Evolutionary conservation across 2,113 vertebrate genomes (phyloP).

Genomic region (Meles meles): DNA sequence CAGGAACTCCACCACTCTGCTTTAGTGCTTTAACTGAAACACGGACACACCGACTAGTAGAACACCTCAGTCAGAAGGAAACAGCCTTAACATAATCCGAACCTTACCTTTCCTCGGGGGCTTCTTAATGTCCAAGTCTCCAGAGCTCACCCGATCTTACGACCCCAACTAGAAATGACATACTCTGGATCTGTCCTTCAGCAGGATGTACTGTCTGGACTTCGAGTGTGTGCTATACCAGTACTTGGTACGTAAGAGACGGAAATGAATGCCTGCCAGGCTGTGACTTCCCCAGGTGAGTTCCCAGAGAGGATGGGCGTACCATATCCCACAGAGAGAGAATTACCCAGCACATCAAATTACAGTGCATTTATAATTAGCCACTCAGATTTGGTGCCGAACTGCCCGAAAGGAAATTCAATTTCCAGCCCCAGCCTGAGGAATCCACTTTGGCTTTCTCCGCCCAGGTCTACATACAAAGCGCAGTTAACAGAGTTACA

Average conservation of each 20-base stretch:
- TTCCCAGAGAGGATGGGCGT: neutral
- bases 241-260: constrained; percentile 4
- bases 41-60: rapidly evolving
- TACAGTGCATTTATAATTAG: neutral
- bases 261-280: neutral
- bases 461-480: neutral
- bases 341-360: neutral
- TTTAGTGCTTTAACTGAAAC: neutral
- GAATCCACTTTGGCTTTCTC: no score
- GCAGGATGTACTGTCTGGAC: constrained; percentile 39
- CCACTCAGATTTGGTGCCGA: neutral
- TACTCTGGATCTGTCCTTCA: neutral
- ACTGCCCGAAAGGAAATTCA: neutral
- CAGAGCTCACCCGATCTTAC: neutral
- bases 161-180: neutral
- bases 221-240: neutral
- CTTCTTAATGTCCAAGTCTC: neutral
- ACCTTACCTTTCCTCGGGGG: neutral
- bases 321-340: constrained; percentile 1
- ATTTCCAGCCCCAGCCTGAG: neutral
- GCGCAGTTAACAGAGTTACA: neutral
- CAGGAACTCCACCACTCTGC: neutral
- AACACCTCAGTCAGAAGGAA: neutral
- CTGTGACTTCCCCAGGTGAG: constrained; percentile 1
- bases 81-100: neutral